Base-by-base conservation (phyloP, 2,797 vertebrate species). In the Sebastes trivittatus region DNA sequence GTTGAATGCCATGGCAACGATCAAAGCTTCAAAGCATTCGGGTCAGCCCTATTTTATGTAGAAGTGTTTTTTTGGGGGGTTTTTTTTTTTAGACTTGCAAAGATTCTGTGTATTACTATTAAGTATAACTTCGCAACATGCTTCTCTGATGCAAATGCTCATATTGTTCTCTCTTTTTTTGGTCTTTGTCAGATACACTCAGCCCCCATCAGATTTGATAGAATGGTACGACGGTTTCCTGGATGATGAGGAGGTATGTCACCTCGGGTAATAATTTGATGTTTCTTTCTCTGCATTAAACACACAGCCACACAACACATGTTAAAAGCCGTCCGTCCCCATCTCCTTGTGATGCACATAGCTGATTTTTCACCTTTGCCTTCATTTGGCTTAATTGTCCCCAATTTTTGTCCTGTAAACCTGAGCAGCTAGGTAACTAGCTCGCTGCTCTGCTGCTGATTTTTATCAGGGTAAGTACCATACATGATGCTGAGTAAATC, bases 171-270 rank as follows among this genome's bases (percentile, higher is more conserved):
- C 59, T 77, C 3, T 64, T 22, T 54, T 52, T 66, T 59, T 74
- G 9, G 64, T 84, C 32, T 72, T 9, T 32, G 71, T 56, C 81
- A 99, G 98, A 95, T 99, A 99, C 90, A 99, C 98, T 89, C 98
- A 99, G 56, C 98, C 98, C 60, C 98, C 98, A 89, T 93, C 97
- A 93, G 98, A 99, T 92, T 96, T 99, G 54, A 96, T 99, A 93
- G 98, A 99, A 85, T 99, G 98, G 98, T 99, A 98, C 96, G 98
- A 99, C 91, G 97, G 96, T 87, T 99, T 99, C 94, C 96, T 99
- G 96, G 98, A 99, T 97, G 98, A 99, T 95, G 98, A 99, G 96
- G 98, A 99, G 98, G 98, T 99, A 99, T 99, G 98, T 99, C 98
- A 82, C 66, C 94, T 87, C 97, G 97, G 98, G 98, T 98, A 99